Evolutionary conservation across 2,888 invertebrate species (phyloP).

Genomic region (Vesta saturnalis): DNA sequence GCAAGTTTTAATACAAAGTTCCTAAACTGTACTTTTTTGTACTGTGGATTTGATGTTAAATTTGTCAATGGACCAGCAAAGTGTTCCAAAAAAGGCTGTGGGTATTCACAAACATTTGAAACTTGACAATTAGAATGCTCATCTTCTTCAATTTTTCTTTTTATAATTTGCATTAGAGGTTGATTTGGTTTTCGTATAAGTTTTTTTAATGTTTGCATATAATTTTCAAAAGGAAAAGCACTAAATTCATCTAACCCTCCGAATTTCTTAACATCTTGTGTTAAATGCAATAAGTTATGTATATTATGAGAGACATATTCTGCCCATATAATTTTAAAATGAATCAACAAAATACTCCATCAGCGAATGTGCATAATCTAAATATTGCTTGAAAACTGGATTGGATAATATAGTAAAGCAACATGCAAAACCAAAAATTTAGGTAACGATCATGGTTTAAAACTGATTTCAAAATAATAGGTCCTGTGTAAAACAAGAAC

Average conservation of each 20-base stretch:
- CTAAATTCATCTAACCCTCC: constrained; percentile 18
- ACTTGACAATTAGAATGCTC: background rate
- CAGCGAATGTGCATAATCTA: constrained; percentile 14
- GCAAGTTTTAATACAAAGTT: background rate
- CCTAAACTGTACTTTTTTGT: background rate
- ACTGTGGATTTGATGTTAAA: background rate
- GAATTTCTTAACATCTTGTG: constrained; percentile 10
- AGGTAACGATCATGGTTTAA: constrained; percentile 20
- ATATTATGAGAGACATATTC: constrained; percentile 21
- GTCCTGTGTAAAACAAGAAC: constrained; percentile 37
- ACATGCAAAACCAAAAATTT: constrained; percentile 30
- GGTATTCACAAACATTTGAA: background rate
- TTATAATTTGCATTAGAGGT: constrained; percentile 2
- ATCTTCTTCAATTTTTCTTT: background rate
- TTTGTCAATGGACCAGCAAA: background rate
- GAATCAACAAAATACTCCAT: constrained; percentile 24
- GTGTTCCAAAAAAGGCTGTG: background rate
- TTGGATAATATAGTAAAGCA: constrained; percentile 25
- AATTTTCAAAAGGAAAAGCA: constrained; percentile 30
- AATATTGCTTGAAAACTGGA: constrained; percentile 6
- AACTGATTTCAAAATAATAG: background rate
- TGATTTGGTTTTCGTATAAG: constrained; percentile 3
- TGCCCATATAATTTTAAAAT: constrained; percentile 21
- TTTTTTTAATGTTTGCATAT: constrained; percentile 13
- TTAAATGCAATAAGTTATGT: constrained; percentile 20